A percentile compares a stretch with the other conserved stretches of the same genome.
Evolutionary conservation across 2,888 invertebrate species (phyloP).

Genomic region (Drosophila phalerata): DNA sequence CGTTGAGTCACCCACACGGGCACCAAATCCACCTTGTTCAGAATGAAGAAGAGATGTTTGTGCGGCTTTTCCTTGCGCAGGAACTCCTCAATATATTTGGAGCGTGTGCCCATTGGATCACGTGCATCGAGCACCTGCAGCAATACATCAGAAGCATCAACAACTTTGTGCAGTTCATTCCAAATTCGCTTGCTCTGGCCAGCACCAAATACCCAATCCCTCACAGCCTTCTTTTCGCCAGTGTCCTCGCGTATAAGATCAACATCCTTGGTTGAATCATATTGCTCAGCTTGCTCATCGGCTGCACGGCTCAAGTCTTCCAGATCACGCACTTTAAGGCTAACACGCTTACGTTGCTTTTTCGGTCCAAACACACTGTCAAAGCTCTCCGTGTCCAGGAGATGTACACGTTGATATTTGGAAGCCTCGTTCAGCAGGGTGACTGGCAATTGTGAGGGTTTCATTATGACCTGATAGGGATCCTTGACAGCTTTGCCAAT

Average conservation of each 20-base stretch:
- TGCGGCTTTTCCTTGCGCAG: conserved; percentile 97
- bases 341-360: conserved; percentile 95
- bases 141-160: conserved; percentile 99
- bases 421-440: conserved; percentile 96
- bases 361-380: conserved; percentile 98
- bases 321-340: conserved; percentile 90
- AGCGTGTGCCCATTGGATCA: conserved; percentile 98
- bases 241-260: conserved; percentile 93
- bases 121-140: conserved; percentile 98
- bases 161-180: conserved; percentile 99
- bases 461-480: conserved; percentile 99
- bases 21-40: conserved; percentile 98
- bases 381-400: conserved; percentile 98
- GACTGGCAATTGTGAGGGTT: conserved; percentile 96
- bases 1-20: conserved; percentile 99
- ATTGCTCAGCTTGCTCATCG: conserved; percentile 90
- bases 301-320: conserved; percentile 91
- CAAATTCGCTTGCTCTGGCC: conserved; percentile 99
- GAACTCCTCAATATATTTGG: conserved; percentile 96
- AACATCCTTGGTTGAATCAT: conserved; percentile 93
- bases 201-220: conserved; percentile 97
- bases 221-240: conserved; percentile 92
- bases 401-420: conserved; percentile 95
- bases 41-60: conserved; percentile 98
- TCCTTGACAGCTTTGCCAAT: conserved; percentile 97